phyloP scores from a whole-genome alignment of 2,888 invertebrate species.

The Phrixothrix hirtus region DNA sequence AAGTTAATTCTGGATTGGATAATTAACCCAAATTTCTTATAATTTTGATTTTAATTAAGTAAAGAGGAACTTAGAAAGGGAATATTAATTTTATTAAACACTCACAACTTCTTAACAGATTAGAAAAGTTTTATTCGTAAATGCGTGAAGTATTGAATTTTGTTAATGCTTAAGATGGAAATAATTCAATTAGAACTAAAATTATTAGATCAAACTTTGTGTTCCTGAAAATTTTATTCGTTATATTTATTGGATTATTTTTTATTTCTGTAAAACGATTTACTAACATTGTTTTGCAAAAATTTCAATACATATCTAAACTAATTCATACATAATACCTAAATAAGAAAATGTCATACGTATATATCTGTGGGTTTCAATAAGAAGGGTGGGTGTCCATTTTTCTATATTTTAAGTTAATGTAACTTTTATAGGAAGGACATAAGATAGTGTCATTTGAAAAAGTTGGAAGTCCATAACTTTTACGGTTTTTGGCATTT shows the following conservation, averaged over 20 bases:
- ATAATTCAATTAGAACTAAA: not conserved
- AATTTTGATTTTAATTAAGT: not conserved
- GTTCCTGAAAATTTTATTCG: not conserved
- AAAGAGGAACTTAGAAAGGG: not conserved
- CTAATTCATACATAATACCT: too few species aligned
- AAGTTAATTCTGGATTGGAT: not conserved
- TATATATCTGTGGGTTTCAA: too few species aligned
- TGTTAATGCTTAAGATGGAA: slow-evolving; percentile 1
- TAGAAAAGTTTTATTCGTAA: not conserved
- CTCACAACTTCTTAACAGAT: not conserved
- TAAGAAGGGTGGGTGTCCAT: too few species aligned
- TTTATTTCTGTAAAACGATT: not conserved
- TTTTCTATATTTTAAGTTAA: too few species aligned
- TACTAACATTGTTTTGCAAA: too few species aligned
- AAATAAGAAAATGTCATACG: too few species aligned
- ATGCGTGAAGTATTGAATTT: not conserved
- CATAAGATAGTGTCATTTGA: too few species aligned
- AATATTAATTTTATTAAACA: slow-evolving; percentile 4
- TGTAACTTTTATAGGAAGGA: too few species aligned
- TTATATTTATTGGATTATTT: not conserved
- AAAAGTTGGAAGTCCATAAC: too few species aligned
- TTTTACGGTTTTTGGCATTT: too few species aligned
- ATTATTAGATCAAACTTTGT: not conserved
- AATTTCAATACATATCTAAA: too few species aligned
- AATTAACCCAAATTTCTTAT: not conserved